Evolutionary conservation across 2,113 vertebrate genomes (phyloP), one percentile per base, ranked within the genome.

Genomic region (Peromyscus leucopus): DNA sequence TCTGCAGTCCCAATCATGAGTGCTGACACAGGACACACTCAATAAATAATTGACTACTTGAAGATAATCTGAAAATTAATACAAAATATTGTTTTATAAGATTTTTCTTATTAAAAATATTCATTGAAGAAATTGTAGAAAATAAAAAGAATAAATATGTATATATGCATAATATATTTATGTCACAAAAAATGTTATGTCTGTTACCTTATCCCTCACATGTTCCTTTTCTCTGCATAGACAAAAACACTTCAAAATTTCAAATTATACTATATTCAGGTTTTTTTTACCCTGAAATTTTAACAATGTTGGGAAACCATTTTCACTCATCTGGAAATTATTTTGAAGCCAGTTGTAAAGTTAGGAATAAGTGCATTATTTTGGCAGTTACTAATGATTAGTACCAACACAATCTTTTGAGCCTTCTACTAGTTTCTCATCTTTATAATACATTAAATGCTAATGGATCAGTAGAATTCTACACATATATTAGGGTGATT

Each of bases 11-110:
- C n/a, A 51, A 71, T 80, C 89, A 95, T 21, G 65, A 87, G 61
- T 2, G 1, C 74, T 67, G 55, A 90, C 26, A 78, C 42, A 82
- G 51, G 57, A 31, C 16, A 19, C 63, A 48, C 89, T 96, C 83
- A 74, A 88, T 87, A 85, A 92, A 92, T 96, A 95, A 94, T n/a
- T 86, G 69, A 87, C 31, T 55, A 75, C 92, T 83, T 95, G 78
- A 88, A 90, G 51, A 86, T 39, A 59, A 96, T 72, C 87, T 84
- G 10, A 96, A 92, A 67, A 92, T 55, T 87, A 87, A 76, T 76
- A 90, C 15, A 8, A 76, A 76, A 16, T 16, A 65, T 84, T 76
- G 26, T 88, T 87, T 87, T 83, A 51, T 42, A 90, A 76, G 6
- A 72, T 48, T 87, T 97, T 87, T 69, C 19, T 87, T 76, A 71